Conservation (phyloP, 2,888 invertebrate genomes). For the Caenorhabditis sulstoni region DNA sequence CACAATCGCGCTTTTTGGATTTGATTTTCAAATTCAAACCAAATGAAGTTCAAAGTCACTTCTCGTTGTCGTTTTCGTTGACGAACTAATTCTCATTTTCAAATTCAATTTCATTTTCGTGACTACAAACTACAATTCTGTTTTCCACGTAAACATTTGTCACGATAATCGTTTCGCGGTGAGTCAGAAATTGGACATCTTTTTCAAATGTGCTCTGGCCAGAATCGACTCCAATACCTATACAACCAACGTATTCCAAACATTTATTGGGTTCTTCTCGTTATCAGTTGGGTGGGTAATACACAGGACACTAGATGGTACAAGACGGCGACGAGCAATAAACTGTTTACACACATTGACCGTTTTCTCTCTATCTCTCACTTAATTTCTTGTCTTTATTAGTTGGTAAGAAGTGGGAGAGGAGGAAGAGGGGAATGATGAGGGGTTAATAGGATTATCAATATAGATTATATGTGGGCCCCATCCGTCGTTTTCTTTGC, state of each 20-base stretch:
- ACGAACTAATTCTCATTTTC: too few relatives aligned
- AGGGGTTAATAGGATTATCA: slow-evolving; percentile 46
- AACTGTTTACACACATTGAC: slow-evolving; percentile 32
- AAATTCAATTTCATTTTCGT: too few relatives aligned
- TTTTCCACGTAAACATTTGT: too few relatives aligned
- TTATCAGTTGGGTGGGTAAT: slow-evolving; percentile 42
- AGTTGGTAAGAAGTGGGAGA: slow-evolving; percentile 38
- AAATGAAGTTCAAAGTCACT: too few relatives aligned
- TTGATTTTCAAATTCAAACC: too few relatives aligned
- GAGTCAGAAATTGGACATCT: neutral
- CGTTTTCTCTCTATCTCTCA: slow-evolving; percentile 5
- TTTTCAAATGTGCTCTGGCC: neutral
- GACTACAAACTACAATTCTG: too few relatives aligned
- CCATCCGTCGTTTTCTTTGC: slow-evolving; percentile 3
- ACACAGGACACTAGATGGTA: slow-evolving; percentile 58
- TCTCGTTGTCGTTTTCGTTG: too few relatives aligned
- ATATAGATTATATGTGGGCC: too few relatives aligned
- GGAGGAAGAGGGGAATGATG: too few relatives aligned
- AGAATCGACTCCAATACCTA: slow-evolving; percentile 1
- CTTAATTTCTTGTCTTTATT: slow-evolving; percentile 38
- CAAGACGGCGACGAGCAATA: slow-evolving; percentile 40
- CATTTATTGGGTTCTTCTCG: slow-evolving; percentile 43
- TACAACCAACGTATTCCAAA: slow-evolving; percentile 26
- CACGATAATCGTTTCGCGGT: too few relatives aligned
- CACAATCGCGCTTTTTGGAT: too few relatives aligned